These are phyloP conservation scores for Xestoiulus laeticollis DNA, from an alignment of 2,888 invertebrate genomes.

Conservation along the genomic window DNA sequence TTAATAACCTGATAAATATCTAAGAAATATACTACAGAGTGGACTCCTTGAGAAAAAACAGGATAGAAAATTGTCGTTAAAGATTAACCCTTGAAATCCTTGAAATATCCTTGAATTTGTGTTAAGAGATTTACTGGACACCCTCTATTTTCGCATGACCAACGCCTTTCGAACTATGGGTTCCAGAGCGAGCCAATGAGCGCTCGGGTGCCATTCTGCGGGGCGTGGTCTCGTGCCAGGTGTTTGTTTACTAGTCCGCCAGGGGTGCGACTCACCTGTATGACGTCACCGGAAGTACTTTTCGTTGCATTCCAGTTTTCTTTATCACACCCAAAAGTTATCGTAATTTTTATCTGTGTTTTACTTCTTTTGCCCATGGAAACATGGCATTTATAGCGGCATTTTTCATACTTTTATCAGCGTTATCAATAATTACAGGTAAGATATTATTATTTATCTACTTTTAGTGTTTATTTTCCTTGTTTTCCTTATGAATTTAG, in stretches of 20 bases:
- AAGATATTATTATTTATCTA: not conserved
- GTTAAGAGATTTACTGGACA: no score
- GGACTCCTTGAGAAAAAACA: no score
- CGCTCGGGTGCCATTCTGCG: not conserved
- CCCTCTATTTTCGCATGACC: no score
- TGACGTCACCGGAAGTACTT: constrained; percentile 36
- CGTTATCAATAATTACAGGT: not conserved
- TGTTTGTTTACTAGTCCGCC: not conserved
- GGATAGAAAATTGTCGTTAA: no score
- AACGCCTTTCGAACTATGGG: no score
- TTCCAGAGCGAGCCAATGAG: not conserved
- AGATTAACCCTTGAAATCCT: no score
- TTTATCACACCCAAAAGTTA: constrained; percentile 43
- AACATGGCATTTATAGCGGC: not conserved
- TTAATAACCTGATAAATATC: no score
- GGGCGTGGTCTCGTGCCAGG: not conserved
- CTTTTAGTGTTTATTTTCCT: not conserved
- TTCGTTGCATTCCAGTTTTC: not conserved
- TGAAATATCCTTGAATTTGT: no score
- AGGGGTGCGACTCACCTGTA: not conserved
- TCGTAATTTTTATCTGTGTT: not conserved
- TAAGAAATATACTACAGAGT: no score
- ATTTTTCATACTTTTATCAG: not conserved
- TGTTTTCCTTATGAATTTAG: not conserved
- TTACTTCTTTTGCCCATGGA: not conserved